Base-by-base conservation (phyloP, 2,888 invertebrate species). In the Mythimna albipuncta region DNA sequence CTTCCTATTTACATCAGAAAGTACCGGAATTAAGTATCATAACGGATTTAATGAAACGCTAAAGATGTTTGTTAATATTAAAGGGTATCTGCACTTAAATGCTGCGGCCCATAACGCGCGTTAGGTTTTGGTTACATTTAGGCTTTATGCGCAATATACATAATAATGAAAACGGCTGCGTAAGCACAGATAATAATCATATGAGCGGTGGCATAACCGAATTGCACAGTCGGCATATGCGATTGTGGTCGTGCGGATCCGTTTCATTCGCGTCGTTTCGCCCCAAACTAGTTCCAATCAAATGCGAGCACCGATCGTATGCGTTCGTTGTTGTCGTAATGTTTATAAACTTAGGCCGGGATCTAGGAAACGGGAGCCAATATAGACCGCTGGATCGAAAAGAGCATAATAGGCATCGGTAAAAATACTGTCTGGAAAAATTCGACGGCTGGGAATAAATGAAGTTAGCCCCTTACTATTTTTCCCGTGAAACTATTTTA, bases 401-500 rank as follows among this genome's bases (percentile, higher is more conserved):
- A 79, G 47, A 69, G 61, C 66, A 76, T 78, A 80, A 78, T 72
- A 72, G 65, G 57, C 75, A 63, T 58, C 62, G 64, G 66, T 81
- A 83, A 86, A 87, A 79, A 77, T 78, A 78, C 64, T 75, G 76
- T 79, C 72, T 70, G 77, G 77, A 82, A 85, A 88, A 84, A 82
- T 83, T 83, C 81, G 69, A 86, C 82, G 83, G 74, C 81, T 63
- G 80, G 85, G 87, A 87, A 88, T 86, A 90, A 90, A 90, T 90
- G 89, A 89, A 91, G 89, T 88, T 87, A 88, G 88, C 86, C 87
- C 86, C 88, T 89, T 90, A 88, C 89, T 90, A 91, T 94, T 94
- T 94, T 94, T 94, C 90, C 89, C 83, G 90, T 92, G 90, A 90
- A 95, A 94, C 94, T 94, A 94, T 95, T 95, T 94, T 94, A 94